A percentile compares a stretch with the other conserved stretches of the same genome.
These are phyloP conservation scores for pig (Sus scrofa) DNA, from an alignment of 2,113 vertebrate species.

Conservation along the genomic window T2T-Sscrofa CM000812.6:266685001-266685500, in stretches of 20 bases:
- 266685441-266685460: background rate
- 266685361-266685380: background rate
- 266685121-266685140: background rate
- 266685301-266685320: background rate
- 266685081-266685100: constrained; percentile 43
- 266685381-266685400: background rate
- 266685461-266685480: background rate
- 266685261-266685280: background rate
- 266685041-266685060: background rate
- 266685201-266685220: background rate
- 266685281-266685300: background rate
- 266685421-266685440: background rate
- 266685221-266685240: background rate
- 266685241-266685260: background rate
- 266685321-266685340: background rate
- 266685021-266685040: background rate
- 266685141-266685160: background rate
- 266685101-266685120: constrained; percentile 44
- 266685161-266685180: background rate
- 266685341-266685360: background rate
- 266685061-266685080: constrained; percentile 36
- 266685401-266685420: background rate
- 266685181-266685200: background rate
- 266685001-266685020: background rate
- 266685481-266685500: background rate